These are phyloP conservation scores for Amphiura filiformis DNA, from an alignment of 35 echinoderm and acorn worm species.

Conservation along the genomic window DNA sequence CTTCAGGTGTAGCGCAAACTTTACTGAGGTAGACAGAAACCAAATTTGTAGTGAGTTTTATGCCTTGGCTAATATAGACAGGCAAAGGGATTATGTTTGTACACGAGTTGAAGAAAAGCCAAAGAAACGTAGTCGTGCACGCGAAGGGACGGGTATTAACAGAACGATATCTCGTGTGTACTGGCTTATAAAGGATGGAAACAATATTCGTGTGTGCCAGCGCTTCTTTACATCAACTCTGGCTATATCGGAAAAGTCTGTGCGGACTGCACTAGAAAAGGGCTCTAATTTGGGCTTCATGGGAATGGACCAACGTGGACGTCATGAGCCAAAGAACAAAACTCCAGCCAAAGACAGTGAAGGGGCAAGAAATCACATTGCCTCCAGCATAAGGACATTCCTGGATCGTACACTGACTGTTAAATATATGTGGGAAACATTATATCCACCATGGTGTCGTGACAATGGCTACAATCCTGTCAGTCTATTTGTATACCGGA, in stretches of 20 bases:
- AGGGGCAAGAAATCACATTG: not conserved
- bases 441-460: not conserved
- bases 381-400: not conserved
- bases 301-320: not conserved
- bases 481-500: not conserved
- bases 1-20: not conserved
- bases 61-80: not conserved
- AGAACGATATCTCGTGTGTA: not conserved
- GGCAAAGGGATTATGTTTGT: slow-evolving; percentile 14
- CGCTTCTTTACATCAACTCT: not conserved
- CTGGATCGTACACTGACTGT: not conserved
- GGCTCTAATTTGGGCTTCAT: not conserved
- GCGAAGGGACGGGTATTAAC: not conserved
- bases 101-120: not conserved
- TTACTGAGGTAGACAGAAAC: not conserved
- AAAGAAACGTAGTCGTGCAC: not conserved
- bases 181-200: not conserved
- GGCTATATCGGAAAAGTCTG: slow-evolving; percentile 7
- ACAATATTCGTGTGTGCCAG: slow-evolving; percentile 15
- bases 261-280: not conserved
- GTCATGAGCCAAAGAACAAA: not conserved
- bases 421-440: not conserved
- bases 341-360: not conserved
- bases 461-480: not conserved
- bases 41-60: not conserved